phyloP scores from a whole-genome alignment of 2,113 vertebrate species.

The Oncorhynchus gorbuscha region DNA sequence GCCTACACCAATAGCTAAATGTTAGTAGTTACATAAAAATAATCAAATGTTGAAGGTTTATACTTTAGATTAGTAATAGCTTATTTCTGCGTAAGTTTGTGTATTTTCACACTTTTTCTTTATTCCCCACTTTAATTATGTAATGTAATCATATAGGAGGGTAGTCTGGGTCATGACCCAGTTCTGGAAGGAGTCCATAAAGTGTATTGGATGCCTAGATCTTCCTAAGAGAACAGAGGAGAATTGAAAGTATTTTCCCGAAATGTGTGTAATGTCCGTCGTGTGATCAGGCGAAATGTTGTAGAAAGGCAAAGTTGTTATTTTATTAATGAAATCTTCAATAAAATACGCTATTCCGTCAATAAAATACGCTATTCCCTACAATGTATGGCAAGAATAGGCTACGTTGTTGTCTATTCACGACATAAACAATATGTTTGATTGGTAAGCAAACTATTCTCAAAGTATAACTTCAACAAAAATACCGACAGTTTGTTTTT shows the following conservation, averaged over 20 bases:
- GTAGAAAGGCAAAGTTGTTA: constrained; percentile 18
- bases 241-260: constrained; percentile 63
- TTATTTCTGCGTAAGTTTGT: too few relatives aligned
- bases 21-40: neutral
- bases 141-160: constrained; percentile 69
- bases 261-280: neutral
- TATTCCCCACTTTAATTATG: too few relatives aligned
- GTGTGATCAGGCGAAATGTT: constrained; percentile 15
- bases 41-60: neutral
- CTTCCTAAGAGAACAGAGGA: constrained; percentile 73
- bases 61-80: too few relatives aligned
- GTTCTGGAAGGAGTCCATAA: constrained; percentile 78
- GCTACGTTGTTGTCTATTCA: constrained; percentile 35
- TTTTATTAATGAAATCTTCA: neutral
- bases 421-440: too few relatives aligned
- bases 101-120: too few relatives aligned
- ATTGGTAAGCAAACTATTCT: too few relatives aligned
- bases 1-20: neutral
- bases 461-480: constrained; percentile 17
- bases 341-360: neutral
- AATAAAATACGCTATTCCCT: neutral
- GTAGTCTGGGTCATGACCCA: constrained; percentile 80
- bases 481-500: neutral
- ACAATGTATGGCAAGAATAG: neutral
- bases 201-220: constrained; percentile 73